Evolutionary conservation across 2,113 vertebrate species (phyloP).

Genomic region (Callorhinus ursinus): DNA sequence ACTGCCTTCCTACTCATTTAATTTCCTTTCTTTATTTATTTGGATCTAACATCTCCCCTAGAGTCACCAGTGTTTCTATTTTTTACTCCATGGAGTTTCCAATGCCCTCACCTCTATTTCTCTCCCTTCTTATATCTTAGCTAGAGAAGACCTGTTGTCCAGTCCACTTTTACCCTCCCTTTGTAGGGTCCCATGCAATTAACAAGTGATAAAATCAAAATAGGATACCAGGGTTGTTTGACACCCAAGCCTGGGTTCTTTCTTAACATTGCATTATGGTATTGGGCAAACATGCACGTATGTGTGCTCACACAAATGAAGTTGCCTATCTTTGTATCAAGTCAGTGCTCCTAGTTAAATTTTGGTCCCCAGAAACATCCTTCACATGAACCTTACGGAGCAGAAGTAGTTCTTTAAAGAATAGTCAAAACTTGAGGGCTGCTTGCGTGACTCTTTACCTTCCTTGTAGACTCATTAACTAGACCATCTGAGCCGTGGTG

Average conservation of each 20-base stretch:
- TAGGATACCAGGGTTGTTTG: neutral
- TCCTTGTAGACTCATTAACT: neutral
- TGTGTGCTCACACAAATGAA: neutral
- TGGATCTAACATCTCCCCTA: neutral
- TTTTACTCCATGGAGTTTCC: neutral
- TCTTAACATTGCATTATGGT: neutral
- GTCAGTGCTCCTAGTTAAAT: neutral
- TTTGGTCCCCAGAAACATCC: neutral
- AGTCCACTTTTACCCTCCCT: neutral
- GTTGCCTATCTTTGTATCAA: neutral
- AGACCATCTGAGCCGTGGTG: neutral
- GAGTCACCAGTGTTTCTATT: neutral
- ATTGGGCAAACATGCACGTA: neutral
- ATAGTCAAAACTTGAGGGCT: neutral
- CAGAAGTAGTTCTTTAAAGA: neutral
- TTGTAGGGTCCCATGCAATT: neutral
- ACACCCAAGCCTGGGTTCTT: neutral
- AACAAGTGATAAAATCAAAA: neutral
- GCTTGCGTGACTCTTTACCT: neutral
- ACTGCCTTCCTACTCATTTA: neutral
- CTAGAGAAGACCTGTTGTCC: neutral
- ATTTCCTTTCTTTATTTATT: neutral
- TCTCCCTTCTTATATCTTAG: neutral
- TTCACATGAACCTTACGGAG: neutral
- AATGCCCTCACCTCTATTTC: neutral